These are phyloP conservation scores for Lerista edwardsae DNA, from an alignment of 2,797 vertebrate genomes.

Conservation along the genomic window DNA sequence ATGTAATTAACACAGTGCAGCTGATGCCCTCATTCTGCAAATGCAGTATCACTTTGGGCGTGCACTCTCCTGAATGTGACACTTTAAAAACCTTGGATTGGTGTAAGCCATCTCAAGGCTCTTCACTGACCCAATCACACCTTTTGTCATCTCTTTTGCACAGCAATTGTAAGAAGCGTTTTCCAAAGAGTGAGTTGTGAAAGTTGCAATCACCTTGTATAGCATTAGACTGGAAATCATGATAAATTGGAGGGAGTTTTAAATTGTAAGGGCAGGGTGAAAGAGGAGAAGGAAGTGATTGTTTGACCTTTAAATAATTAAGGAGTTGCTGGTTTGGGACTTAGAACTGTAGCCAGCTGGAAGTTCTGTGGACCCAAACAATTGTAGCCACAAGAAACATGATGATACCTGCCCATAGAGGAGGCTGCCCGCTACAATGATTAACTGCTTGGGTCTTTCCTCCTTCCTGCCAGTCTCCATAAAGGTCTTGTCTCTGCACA, in stretches of 20 bases:
- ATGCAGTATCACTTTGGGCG: slow-evolving; percentile 50
- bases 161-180: slow-evolving; percentile 39
- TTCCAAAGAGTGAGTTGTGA: slow-evolving; percentile 38
- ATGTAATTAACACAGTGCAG: slow-evolving; percentile 39
- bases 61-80: slow-evolving; percentile 34
- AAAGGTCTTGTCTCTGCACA: neutral
- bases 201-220: neutral
- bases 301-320: neutral
- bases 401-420: no score
- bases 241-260: neutral
- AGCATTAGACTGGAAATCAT: neutral
- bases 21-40: slow-evolving; percentile 45
- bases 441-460: neutral
- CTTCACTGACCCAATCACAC: neutral
- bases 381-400: neutral
- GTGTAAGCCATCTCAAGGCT: neutral
- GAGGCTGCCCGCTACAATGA: neutral
- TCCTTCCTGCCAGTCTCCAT: neutral
- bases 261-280: neutral
- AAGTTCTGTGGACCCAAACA: neutral
- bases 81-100: slow-evolving; percentile 13
- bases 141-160: slow-evolving; percentile 15
- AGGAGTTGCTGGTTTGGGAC: neutral
- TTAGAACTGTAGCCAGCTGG: no score
- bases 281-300: neutral